These are phyloP conservation scores for Augochlora pura DNA, from an alignment of 1,140 invertebrate species.

Conservation along the genomic window DNA sequence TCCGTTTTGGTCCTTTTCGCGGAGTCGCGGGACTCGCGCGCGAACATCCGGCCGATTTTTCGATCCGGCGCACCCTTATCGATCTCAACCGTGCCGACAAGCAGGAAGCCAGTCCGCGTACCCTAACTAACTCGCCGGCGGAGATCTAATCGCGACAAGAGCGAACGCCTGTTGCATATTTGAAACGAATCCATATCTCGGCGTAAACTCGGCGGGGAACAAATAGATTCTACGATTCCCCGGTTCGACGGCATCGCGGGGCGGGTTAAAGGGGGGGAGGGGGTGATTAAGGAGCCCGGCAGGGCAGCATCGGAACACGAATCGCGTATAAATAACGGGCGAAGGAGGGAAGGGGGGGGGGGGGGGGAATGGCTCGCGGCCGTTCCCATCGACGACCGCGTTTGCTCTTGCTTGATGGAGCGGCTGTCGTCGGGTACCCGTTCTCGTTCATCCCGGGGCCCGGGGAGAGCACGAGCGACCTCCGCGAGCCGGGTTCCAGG, in stretches of 20 bases:
- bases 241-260: slow-evolving; percentile 4
- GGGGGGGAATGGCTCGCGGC: slow-evolving; percentile 40
- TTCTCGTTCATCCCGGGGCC: background rate
- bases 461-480: background rate
- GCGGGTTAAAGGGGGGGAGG: background rate
- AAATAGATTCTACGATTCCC: slow-evolving; percentile 28
- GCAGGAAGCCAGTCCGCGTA: no score
- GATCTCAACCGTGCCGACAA: no score
- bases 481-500: slow-evolving; percentile 2
- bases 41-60: no score
- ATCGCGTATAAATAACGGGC: slow-evolving; percentile 58
- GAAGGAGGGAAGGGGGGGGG: slow-evolving; percentile 31
- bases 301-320: slow-evolving; percentile 4
- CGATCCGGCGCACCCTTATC: no score
- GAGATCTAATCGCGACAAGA: no score
- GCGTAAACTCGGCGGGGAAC: no score
- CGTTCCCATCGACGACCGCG: slow-evolving; percentile 50
- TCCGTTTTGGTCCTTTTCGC: no score
- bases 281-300: slow-evolving; percentile 17
- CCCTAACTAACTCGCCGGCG: no score
- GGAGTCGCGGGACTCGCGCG: no score
- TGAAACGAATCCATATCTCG: no score
- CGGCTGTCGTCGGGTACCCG: slow-evolving; percentile 47
- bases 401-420: slow-evolving; percentile 49
- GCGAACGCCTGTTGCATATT: no score